A percentile compares a stretch with the other conserved stretches of the same genome.
These are phyloP conservation scores for Ichneumoninae sp. DNA, from an alignment of 2,888 invertebrate genomes.

Conservation along the genomic window DNA sequence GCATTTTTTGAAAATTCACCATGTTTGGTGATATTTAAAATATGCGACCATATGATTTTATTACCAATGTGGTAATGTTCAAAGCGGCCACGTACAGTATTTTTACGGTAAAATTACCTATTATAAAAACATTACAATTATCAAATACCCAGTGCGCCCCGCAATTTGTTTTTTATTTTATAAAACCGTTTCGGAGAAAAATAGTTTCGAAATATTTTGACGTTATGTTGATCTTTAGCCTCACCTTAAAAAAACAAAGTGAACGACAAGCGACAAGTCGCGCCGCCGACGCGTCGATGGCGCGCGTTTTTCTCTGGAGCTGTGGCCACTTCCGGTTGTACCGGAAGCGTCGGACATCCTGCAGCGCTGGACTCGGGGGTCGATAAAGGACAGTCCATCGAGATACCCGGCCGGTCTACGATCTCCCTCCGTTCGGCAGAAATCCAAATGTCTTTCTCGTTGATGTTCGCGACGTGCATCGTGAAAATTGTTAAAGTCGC, in stretches of 20 bases:
- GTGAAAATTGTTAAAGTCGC: neutral
- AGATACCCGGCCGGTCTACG: conserved; percentile 31
- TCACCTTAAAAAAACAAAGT: neutral
- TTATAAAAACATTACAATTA: too few species aligned
- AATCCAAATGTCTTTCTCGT: neutral
- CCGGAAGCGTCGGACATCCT: conserved; percentile 36
- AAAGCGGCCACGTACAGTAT: too few species aligned
- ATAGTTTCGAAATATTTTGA: too few species aligned
- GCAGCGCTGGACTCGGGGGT: conserved; percentile 22
- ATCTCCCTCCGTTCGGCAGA: neutral
- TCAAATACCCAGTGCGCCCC: too few species aligned
- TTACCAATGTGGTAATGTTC: too few species aligned
- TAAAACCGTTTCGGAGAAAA: too few species aligned
- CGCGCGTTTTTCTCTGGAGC: neutral
- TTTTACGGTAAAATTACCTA: too few species aligned
- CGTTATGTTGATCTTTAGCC: too few species aligned
- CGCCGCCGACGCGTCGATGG: neutral
- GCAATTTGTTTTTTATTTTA: neutral
- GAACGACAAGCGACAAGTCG: neutral
- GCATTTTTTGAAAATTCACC: too few species aligned
- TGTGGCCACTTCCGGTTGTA: conserved; percentile 19
- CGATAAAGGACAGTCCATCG: conserved; percentile 17
- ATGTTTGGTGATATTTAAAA: too few species aligned
- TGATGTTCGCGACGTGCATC: neutral
- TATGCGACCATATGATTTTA: too few species aligned